phyloP scores from a whole-genome alignment of 2,888 invertebrate genomes.

The Amorpha juglandis region DNA sequence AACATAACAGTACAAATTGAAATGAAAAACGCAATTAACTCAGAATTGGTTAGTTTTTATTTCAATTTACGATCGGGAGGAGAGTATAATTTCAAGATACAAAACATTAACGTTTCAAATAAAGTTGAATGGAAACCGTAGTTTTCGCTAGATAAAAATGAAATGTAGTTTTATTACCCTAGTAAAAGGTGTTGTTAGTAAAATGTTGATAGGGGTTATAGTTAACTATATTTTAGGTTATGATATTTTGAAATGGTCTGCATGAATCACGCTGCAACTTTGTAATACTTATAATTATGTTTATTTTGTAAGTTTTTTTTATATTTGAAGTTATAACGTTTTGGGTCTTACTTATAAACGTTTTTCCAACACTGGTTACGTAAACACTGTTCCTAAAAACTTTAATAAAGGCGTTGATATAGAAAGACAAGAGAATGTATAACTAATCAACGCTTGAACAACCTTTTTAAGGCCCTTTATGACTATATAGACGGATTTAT shows the following conservation, averaged over 20 bases:
- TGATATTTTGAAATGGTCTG: neutral
- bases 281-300: too few relatives aligned
- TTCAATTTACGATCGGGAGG: neutral
- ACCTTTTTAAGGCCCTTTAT: too few relatives aligned
- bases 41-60: conserved; percentile 17
- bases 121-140: neutral
- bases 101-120: neutral
- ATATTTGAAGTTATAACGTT: too few relatives aligned
- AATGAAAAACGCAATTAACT: conserved; percentile 37
- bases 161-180: neutral
- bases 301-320: too few relatives aligned
- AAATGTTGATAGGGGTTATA: neutral
- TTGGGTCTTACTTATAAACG: too few relatives aligned
- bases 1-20: conserved; percentile 8
- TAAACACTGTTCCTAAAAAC: too few relatives aligned
- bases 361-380: too few relatives aligned
- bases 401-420: neutral
- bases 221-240: neutral
- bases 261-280: neutral
- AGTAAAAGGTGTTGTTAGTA: neutral
- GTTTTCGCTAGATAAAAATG: neutral
- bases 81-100: neutral
- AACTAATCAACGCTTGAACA: too few relatives aligned
- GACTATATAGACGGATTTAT: neutral
- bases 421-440: too few relatives aligned